A percentile compares a stretch with the other conserved stretches of the same genome.
Conservation (phyloP, 2,797 vertebrate species). For the Gallinago stenura region DNA sequence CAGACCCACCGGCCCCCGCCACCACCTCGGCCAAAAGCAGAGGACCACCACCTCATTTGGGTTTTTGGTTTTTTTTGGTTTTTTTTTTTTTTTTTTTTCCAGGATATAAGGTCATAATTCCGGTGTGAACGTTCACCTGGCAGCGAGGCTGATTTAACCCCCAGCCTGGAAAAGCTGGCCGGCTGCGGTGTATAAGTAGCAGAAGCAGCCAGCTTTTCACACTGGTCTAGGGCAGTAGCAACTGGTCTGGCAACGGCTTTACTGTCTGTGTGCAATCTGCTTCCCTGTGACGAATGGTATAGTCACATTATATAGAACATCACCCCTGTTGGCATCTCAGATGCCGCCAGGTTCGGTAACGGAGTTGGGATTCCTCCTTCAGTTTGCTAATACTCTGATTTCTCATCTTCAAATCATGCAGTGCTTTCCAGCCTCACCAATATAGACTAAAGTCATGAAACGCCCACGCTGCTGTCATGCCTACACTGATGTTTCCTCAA, state of each 20-base stretch:
- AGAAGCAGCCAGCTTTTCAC: accelerated
- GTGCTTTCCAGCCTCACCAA: neutral
- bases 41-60: too few relatives aligned
- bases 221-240: accelerated
- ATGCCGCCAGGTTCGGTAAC: neutral
- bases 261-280: accelerated
- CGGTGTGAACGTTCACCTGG: accelerated
- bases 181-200: accelerated
- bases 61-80: too few relatives aligned
- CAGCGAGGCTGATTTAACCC: neutral
- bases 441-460: neutral
- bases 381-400: neutral
- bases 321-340: neutral
- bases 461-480: neutral
- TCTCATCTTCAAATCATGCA: neutral
- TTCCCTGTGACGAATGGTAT: accelerated
- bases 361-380: neutral
- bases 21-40: accelerated
- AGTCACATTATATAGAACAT: accelerated
- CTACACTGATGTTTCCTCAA: neutral
- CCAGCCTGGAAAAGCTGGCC: neutral
- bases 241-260: neutral
- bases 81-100: neutral
- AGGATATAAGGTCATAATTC: too few relatives aligned
- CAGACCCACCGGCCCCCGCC: neutral